Evolutionary conservation across 2,113 vertebrate species (phyloP).

Genomic region (Rhizomys pruinosus): DNA sequence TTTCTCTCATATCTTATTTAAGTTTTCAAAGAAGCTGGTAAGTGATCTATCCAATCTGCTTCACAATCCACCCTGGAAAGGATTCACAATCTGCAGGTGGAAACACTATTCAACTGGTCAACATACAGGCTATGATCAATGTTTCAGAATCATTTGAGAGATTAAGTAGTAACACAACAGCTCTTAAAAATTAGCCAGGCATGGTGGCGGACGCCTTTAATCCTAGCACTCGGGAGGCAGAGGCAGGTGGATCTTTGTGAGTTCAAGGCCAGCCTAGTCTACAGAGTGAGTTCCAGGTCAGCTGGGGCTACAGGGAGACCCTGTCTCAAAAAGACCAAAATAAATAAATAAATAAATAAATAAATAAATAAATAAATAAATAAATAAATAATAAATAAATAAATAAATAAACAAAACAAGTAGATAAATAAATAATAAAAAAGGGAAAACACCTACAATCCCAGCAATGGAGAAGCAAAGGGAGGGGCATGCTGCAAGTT

Average conservation of each 20-base stretch:
- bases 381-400: too few relatives aligned
- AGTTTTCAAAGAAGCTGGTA: not conserved
- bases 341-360: too few relatives aligned
- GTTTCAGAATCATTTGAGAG: constrained; percentile 8
- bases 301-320: too few relatives aligned
- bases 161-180: constrained; percentile 22
- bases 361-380: too few relatives aligned
- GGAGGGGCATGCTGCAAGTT: too few relatives aligned
- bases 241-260: not conserved
- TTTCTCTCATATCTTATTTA: not conserved
- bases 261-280: not conserved
- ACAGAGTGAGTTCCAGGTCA: not conserved
- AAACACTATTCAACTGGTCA: not conserved
- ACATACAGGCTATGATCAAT: not conserved
- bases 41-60: not conserved
- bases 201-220: not conserved
- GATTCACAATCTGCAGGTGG: not conserved
- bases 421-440: too few relatives aligned
- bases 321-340: too few relatives aligned
- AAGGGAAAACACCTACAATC: too few relatives aligned
- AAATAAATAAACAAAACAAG: too few relatives aligned
- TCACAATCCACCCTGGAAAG: not conserved
- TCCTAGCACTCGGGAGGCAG: not conserved
- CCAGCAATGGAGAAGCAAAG: too few relatives aligned
- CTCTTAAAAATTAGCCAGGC: not conserved